A percentile compares a stretch with the other conserved stretches of the same genome.
These are phyloP conservation scores for Temnothorax curvispinosus DNA, from an alignment of 1,140 invertebrate species.

Conservation along the genomic window DNA sequence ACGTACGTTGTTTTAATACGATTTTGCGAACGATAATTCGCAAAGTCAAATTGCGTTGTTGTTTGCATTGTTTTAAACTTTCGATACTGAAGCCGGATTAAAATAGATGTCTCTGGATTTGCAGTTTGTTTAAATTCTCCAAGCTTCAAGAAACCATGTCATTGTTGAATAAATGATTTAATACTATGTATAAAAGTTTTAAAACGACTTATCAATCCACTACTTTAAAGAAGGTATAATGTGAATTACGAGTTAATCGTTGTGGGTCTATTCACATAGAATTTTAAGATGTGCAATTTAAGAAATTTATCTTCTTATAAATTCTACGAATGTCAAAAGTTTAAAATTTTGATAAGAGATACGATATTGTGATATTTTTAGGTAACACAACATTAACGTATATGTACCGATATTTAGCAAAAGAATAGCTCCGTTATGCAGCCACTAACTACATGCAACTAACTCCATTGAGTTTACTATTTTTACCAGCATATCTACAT, in stretches of 20 bases:
- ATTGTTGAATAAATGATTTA: not conserved
- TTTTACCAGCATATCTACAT: constrained; percentile 28
- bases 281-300: not conserved
- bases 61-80: not conserved
- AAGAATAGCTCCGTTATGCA: not conserved
- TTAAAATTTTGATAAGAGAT: not conserved
- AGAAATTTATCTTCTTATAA: not conserved
- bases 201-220: not conserved
- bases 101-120: not conserved
- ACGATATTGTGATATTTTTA: not conserved
- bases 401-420: not conserved
- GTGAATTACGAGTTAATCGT: not conserved
- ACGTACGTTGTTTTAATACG: not conserved
- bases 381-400: not conserved
- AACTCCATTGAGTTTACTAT: constrained; percentile 39
- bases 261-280: not conserved
- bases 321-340: not conserved
- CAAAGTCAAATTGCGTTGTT: not conserved
- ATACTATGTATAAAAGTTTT: not conserved
- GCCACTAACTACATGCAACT: not conserved
- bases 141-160: not conserved
- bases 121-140: not conserved
- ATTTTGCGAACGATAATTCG: not conserved
- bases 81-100: not conserved
- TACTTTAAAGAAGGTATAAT: not conserved